Percentiles rank a stretch among this genome's conserved stretches.
Conservation (phyloP, 1,140 invertebrate species). For the Homarus americanus region DNA sequence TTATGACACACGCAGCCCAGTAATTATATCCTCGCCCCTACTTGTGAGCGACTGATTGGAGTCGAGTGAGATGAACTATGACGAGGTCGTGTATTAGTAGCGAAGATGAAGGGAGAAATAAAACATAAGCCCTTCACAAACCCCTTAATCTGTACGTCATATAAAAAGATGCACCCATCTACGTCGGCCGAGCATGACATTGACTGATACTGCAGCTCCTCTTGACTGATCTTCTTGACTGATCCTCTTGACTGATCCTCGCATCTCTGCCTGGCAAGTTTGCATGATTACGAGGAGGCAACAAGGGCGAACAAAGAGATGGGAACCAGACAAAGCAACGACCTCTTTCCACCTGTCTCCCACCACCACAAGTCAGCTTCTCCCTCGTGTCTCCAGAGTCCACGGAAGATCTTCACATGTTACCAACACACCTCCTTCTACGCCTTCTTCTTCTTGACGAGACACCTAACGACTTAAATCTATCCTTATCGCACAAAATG, state of each 20-base stretch:
- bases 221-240: background rate
- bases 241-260: background rate
- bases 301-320: slow-evolving; percentile 44
- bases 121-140: background rate
- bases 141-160: slow-evolving; percentile 16
- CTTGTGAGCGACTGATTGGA: slow-evolving; percentile 45
- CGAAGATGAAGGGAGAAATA: background rate
- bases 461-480: background rate
- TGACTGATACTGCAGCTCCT: slow-evolving; percentile 15
- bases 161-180: slow-evolving; percentile 21
- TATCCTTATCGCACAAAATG: background rate
- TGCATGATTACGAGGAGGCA: slow-evolving; percentile 17
- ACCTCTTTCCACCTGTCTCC: slow-evolving; percentile 25
- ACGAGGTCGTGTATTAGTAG: slow-evolving; percentile 32
- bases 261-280: background rate
- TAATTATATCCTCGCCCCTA: slow-evolving; percentile 45
- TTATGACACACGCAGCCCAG: background rate
- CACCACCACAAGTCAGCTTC: too few species aligned
- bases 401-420: background rate
- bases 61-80: slow-evolving; percentile 50
- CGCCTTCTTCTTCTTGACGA: background rate
- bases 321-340: slow-evolving; percentile 20
- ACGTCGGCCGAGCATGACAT: background rate
- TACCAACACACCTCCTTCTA: background rate
- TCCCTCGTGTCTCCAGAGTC: background rate